Evolutionary conservation across 1,140 invertebrate genomes (phyloP).

Genomic region (Sminthurides bifidus): DNA sequence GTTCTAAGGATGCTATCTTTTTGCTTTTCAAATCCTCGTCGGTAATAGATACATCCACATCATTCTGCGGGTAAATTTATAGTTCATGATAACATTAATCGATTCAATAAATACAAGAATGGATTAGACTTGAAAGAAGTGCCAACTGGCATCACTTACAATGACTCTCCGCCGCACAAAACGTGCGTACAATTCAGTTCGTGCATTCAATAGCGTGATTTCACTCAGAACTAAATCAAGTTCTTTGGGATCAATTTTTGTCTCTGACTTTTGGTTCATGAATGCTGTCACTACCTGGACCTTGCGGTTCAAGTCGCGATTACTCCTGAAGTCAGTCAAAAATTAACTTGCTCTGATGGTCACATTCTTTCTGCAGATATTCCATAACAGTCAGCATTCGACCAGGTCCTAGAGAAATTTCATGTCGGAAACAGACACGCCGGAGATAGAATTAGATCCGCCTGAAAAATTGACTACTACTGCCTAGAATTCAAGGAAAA

Average conservation of each 20-base stretch:
- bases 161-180: conserved; percentile 70
- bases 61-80: conserved; percentile 44
- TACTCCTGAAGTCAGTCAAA: conserved; percentile 64
- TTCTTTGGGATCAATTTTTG: conserved; percentile 61
- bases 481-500: background rate
- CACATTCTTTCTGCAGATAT: conserved; percentile 75
- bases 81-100: background rate
- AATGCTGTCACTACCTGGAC: conserved; percentile 50
- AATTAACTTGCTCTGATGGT: conserved; percentile 56
- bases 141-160: conserved; percentile 50
- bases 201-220: conserved; percentile 78
- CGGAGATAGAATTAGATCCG: too few relatives aligned
- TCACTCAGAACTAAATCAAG: conserved; percentile 81
- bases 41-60: conserved; percentile 51
- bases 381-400: conserved; percentile 55
- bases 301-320: conserved; percentile 55
- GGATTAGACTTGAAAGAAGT: too few relatives aligned
- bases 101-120: too few relatives aligned
- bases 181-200: conserved; percentile 77
- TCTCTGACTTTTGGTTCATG: conserved; percentile 32
- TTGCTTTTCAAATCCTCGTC: conserved; percentile 45
- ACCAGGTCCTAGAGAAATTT: conserved; percentile 47
- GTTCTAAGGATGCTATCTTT: conserved; percentile 49
- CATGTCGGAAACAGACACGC: too few relatives aligned
- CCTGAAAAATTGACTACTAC: too few relatives aligned